Evolutionary conservation across 2,797 vertebrate genomes (phyloP), one percentile per base, ranked within the genome.

Genomic region (Bradypodion pumilum): DNA sequence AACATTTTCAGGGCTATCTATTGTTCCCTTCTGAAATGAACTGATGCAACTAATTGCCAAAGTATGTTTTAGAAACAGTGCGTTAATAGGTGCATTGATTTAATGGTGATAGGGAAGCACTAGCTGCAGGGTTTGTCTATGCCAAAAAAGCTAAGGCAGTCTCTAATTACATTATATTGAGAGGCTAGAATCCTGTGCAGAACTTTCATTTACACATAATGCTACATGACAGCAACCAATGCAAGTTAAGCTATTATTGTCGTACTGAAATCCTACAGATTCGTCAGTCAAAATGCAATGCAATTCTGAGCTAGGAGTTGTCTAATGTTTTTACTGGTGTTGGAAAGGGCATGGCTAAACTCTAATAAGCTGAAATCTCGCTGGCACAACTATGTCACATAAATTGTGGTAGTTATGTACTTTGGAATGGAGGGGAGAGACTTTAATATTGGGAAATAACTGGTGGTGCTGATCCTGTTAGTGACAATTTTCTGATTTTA

Each of bases 271-370:
- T 65, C 32, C 32, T 21, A 46, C 12, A 73, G 44, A 40, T 59
- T n/a, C 37, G 52, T 84, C 27, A 60, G 27, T 69, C 42, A 62
- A 72, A 63, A 78, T 78, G 56, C 12, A 37, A 42, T 49, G 25
- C 19, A 25, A 29, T 62, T 72, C 62, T 37, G 3, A 23, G n/a
- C 13, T 68, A 29, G 15, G 35, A 46, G 15, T 35, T 29, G 12
- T 19, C 40, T 70, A 70, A 70, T 66, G 42, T 32, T 78, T 65
- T 66, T 82, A 82, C 74, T 82, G 73, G 63, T 75, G 75, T 35
- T 49, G 13, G 23, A 65, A 16, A 49, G 35, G 49, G 35, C 3
- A 25, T 35, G 32, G 59, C 52, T 75, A 37, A 23, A 65, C 16
- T 81, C 52, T 32, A 52, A 25, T 32, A 27, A 7, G 9, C 21